Evolutionary conservation across 1,140 invertebrate species (phyloP), one percentile per base, ranked within the genome.

Genomic region (Drosophila lacertosa): DNA sequence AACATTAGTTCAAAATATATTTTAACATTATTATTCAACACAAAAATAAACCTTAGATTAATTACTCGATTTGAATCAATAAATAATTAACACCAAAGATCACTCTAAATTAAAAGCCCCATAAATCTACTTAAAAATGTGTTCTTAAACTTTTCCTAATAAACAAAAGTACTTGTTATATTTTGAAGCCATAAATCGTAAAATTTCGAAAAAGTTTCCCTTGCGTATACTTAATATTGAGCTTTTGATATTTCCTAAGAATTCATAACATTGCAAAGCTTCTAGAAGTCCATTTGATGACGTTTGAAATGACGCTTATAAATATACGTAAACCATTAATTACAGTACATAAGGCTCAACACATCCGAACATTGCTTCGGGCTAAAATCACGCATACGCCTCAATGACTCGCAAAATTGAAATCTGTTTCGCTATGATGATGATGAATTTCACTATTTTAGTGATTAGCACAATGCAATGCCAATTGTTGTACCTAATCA

Each of bases 391-490:
- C 63, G 29, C 64, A 62, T 51, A 53, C 51, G 32, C 20, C 35
- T 35, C 35, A 66, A 66, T 72, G 50, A 71, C 37, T 35, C 10
- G 50, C 32, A 39, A 29, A 20, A 11, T 47, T 44, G 15, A 33
- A 32, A 39, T 10, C n/a, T 13, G 26, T 47, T 13, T 24, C 10
- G 7, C 11, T 22, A 32, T 35, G 44, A 35, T 37, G 45, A 66
- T 59, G 45, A 45, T 53, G 37, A 58, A 42, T 48, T 58, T 26
- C 4, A 13, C 18, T 76, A 37, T 71, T 78, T 79, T 13, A 44
- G 6, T 51, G 55, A 48, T 62, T 58, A 39, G 26, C 37, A 26
- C 54, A 58, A 45, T 54, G 48, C 20, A 72, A 10, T 53, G 15
- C 11, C 50, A 37, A 2, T 18, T 42, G 5, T 11, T 42, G 5